Evolutionary conservation across 2,113 vertebrate genomes (phyloP), one percentile per base, ranked within the genome.

Genomic region (Narcine bancroftii): DNA sequence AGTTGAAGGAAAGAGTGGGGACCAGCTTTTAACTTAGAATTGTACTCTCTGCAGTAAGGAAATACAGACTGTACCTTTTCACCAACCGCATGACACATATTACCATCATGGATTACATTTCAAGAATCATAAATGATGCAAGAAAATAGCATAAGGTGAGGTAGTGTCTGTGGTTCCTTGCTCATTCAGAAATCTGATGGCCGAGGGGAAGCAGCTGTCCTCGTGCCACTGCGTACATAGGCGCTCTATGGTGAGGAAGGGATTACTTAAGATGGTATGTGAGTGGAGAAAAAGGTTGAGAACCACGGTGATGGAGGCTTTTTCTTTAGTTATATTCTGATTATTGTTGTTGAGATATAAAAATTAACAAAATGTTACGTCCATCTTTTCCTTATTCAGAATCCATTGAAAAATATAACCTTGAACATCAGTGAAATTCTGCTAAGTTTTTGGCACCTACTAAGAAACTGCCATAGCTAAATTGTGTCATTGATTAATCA

Each of bases 401-500:
- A 42, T 66, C 36, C 42, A 36, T 65, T 91, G 39, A 17, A 69
- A 91, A 71, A 65, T 36, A 91, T 91, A 91, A 91, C 89, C 89
- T 91, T 91, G 63, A 91, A 69, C 15, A 45, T 91, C 4, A 71
- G 39, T 47, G 89, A 69, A 21, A 65, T 65, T 36, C 66, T 45
- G 63, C 15, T 39, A 91, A 42, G 65, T 91, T 45, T 91, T 91
- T 91, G 24, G 47, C 89, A 91, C 45, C 66, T 69, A 69, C 9
- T 66, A 66, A 42, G 89, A 91, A 69, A 71, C 63, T 69, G 42
- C 63, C 65, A 42, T 39, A 47, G n/a, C 42, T 47, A 91, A 91
- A 91, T 91, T 66, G 63, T 91, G 89, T 63, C 89, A 91, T 91
- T 69, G 89, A 91, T 91, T 91, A 91, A 69, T 91, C 63, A 91